These are phyloP conservation scores for Agrotis puta DNA, from an alignment of 2,888 invertebrate species.

Conservation along the genomic window DNA sequence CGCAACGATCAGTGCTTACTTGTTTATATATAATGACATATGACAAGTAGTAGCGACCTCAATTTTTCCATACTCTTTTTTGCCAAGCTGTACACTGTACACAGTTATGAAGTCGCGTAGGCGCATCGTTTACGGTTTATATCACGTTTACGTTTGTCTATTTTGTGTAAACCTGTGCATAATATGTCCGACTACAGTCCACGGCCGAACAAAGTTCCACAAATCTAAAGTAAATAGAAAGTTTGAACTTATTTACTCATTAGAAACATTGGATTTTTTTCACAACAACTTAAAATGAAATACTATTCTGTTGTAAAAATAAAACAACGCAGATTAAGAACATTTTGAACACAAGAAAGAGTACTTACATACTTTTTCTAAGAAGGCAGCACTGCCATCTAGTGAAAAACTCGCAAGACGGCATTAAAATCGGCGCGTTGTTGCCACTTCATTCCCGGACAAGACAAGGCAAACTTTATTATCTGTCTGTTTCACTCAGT, in stretches of 20 bases:
- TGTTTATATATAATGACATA: too few relatives aligned
- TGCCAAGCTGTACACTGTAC: too few relatives aligned
- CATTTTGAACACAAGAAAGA: conserved; percentile 1
- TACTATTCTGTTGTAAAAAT: background rate
- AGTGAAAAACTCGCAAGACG: conserved; percentile 76
- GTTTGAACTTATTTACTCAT: background rate
- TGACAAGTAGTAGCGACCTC: too few relatives aligned
- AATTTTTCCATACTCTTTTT: too few relatives aligned
- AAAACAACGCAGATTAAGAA: background rate
- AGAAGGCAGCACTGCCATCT: conserved; percentile 72
- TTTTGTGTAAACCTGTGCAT: background rate
- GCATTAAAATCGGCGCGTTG: conserved; percentile 67
- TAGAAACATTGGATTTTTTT: too few relatives aligned
- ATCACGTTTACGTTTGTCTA: background rate
- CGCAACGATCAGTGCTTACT: too few relatives aligned
- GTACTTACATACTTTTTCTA: conserved; percentile 37
- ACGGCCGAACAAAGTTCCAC: background rate
- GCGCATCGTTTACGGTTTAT: background rate
- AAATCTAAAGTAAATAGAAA: background rate
- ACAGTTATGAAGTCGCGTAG: background rate
- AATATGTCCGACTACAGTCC: background rate
- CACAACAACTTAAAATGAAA: background rate
- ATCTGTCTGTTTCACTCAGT: conserved; percentile 63
- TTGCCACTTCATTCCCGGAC: conserved; percentile 74
- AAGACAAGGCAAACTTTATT: conserved; percentile 76